Percentiles rank a stretch among this genome's conserved stretches.
These are phyloP conservation scores for Isaurus tuberculatus DNA, from an alignment of 92 coral and sea anemone genomes.

Conservation along the genomic window DNA sequence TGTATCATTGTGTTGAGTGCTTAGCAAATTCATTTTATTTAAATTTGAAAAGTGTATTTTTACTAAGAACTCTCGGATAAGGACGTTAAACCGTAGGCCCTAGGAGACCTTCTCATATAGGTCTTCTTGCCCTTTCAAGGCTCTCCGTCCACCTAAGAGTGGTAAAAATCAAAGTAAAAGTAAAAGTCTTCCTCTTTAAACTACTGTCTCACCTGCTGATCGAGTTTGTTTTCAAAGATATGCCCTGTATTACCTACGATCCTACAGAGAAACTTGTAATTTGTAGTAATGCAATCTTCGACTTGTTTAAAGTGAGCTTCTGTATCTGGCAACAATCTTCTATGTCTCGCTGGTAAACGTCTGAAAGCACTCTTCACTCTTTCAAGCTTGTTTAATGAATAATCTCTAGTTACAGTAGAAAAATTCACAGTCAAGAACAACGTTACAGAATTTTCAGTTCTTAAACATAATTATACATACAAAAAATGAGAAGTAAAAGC, in stretches of 20 bases:
- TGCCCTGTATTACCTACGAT: slow-evolving; percentile 80
- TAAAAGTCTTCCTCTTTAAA: too few species aligned
- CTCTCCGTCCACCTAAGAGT: too few species aligned
- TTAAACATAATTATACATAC: not conserved
- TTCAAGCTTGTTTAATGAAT: slow-evolving; percentile 68
- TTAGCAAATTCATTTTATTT: too few species aligned
- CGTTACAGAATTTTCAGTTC: not conserved
- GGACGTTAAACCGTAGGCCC: too few species aligned
- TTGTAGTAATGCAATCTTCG: slow-evolving; percentile 74
- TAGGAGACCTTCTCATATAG: too few species aligned
- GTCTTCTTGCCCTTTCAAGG: too few species aligned
- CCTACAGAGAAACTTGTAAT: slow-evolving; percentile 77
- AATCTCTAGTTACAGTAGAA: slow-evolving; percentile 63
- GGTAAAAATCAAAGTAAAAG: too few species aligned
- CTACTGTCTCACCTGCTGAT: slow-evolving; percentile 1
- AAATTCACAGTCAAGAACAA: not conserved
- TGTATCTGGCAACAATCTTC: slow-evolving; percentile 78
- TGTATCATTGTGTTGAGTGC: too few species aligned
- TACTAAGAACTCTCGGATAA: too few species aligned
- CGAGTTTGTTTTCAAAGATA: slow-evolving; percentile 87
- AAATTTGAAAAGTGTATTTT: too few species aligned
- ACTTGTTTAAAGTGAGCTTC: slow-evolving; percentile 69
- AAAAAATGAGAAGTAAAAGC: too few species aligned
- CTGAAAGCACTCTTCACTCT: slow-evolving; percentile 64
- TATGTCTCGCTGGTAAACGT: slow-evolving; percentile 72